These are phyloP conservation scores for Corythornis madagascariensis DNA, from an alignment of 2,113 vertebrate species.

Conservation along the genomic window DNA sequence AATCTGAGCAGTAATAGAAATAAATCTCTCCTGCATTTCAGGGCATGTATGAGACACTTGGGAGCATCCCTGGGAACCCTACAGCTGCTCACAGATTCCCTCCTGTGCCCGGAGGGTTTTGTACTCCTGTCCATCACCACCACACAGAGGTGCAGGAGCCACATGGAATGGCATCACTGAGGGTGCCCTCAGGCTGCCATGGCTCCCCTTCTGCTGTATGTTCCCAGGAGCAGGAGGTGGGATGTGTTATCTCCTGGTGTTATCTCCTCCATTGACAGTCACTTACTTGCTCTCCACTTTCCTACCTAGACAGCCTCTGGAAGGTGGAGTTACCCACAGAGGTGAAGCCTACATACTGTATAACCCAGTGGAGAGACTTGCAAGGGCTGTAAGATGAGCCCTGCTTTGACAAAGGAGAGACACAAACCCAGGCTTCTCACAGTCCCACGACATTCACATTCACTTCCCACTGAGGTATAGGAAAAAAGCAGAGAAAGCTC, in stretches of 20 bases:
- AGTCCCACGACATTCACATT: neutral
- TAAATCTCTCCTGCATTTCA: neutral
- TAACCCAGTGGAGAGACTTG: neutral
- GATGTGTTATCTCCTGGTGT: neutral
- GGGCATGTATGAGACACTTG: neutral
- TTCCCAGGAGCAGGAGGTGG: neutral
- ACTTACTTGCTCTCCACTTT: neutral
- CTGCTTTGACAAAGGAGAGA: neutral
- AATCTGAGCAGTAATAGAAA: neutral
- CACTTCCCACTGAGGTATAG: accelerated
- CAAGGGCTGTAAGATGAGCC: neutral
- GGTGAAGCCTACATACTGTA: neutral
- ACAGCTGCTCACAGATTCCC: neutral
- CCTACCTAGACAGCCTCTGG: accelerated
- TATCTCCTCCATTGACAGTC: neutral
- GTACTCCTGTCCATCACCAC: neutral
- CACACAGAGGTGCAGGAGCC: neutral
- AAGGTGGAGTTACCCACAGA: neutral
- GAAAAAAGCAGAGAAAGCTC: neutral
- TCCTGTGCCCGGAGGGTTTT: neutral
- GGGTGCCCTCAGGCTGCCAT: neutral
- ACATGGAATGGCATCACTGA: neutral
- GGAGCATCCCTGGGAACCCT: neutral
- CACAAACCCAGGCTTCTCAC: neutral
- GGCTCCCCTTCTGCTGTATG: neutral